Evolutionary conservation across 2,797 vertebrate genomes (phyloP).

Genomic region (Artibeus lituratus): DNA sequence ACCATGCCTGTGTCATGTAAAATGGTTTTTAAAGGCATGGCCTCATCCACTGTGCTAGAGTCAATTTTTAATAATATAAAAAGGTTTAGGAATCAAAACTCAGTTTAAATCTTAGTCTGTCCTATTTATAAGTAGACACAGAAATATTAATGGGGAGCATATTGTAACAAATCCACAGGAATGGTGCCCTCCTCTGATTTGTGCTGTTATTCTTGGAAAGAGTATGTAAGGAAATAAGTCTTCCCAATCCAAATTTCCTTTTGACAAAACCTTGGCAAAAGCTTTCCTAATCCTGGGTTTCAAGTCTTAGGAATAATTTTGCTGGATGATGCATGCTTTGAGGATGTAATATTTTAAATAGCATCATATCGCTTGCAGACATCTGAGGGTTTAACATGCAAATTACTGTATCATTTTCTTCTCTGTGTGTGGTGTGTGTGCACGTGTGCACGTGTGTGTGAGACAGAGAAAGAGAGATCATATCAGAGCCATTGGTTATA

Average conservation of each 20-base stretch:
- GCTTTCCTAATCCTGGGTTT: slow-evolving; percentile 44
- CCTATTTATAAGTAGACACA: slow-evolving; percentile 31
- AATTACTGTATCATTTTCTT: neutral
- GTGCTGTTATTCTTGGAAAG: slow-evolving; percentile 20
- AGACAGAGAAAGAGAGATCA: neutral
- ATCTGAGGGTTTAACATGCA: slow-evolving; percentile 17
- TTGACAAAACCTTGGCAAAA: slow-evolving; percentile 34
- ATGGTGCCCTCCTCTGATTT: slow-evolving; percentile 18
- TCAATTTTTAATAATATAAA: slow-evolving; percentile 20
- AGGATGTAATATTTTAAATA: slow-evolving; percentile 51
- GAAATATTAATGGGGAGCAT: slow-evolving; percentile 40
- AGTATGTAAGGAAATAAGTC: slow-evolving; percentile 38
- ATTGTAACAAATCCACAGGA: slow-evolving; percentile 27
- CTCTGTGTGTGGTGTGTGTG: neutral
- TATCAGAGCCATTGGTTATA: neutral
- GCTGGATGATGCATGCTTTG: slow-evolving; percentile 16
- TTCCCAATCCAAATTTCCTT: slow-evolving; percentile 47
- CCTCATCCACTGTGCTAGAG: neutral
- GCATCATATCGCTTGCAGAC: slow-evolving; percentile 4
- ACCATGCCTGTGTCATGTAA: neutral
- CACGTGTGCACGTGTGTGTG: neutral
- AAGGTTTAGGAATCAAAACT: slow-evolving; percentile 14
- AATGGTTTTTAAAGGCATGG: neutral
- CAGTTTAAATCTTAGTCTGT: slow-evolving; percentile 16
- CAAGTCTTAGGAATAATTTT: slow-evolving; percentile 42